Conservation (phyloP, 2,113 vertebrate genomes). For the Maccullochella peelii region DNA sequence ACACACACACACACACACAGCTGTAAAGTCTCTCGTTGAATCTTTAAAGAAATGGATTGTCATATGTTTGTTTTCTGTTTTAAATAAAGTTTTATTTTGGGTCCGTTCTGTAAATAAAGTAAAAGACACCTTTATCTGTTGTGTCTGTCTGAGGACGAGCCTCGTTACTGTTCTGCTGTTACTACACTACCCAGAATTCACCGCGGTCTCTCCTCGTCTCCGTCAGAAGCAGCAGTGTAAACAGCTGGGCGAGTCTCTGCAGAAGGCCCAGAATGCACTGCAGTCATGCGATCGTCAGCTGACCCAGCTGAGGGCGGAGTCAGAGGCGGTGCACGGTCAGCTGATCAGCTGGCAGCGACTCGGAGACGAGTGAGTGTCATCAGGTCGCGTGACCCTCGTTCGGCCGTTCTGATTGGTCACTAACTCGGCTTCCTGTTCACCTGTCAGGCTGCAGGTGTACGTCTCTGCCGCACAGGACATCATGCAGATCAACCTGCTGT, state of each 20-base stretch:
- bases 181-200: background rate
- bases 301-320: conserved; percentile 58
- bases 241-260: conserved; percentile 65
- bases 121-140: no score
- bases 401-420: background rate
- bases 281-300: conserved; percentile 67
- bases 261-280: conserved; percentile 72
- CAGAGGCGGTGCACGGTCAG: conserved; percentile 5
- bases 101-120: no score
- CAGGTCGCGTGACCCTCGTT: background rate
- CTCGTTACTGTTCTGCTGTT: background rate
- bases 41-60: no score
- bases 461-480: conserved; percentile 41
- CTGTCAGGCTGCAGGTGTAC: conserved; percentile 71
- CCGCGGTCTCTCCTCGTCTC: background rate
- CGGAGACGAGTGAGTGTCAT: conserved; percentile 73
- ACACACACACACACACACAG: conserved; percentile 12
- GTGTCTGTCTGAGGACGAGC: no score
- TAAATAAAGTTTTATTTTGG: no score
- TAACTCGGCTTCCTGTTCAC: background rate
- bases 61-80: no score
- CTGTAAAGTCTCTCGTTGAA: no score
- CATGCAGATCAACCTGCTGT: conserved; percentile 72
- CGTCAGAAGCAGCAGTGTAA: conserved; percentile 68
- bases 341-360: conserved; percentile 64